A percentile compares a stretch with the other conserved stretches of the same genome.
Evolutionary conservation across 2,113 vertebrate genomes (phyloP).

Genomic region (Theristicus caerulescens): DNA sequence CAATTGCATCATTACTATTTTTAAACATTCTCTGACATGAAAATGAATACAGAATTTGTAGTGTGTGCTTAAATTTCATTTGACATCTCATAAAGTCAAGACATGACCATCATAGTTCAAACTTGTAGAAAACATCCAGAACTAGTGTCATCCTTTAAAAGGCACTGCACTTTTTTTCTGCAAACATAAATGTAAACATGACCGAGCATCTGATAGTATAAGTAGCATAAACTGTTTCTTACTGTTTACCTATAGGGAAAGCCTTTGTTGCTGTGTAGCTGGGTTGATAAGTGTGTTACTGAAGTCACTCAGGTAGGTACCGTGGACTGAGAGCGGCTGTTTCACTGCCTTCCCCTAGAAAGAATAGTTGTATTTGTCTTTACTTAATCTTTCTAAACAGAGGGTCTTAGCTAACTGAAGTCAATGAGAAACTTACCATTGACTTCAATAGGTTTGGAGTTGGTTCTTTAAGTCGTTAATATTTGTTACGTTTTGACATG

Average conservation of each 20-base stretch:
- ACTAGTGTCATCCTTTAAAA: neutral
- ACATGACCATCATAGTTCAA: neutral
- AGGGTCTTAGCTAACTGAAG: neutral
- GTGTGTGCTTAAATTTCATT: neutral
- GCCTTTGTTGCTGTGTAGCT: neutral
- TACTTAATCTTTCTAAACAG: conserved; percentile 23
- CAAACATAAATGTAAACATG: neutral
- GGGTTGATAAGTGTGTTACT: neutral
- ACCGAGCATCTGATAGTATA: neutral
- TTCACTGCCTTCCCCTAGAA: neutral
- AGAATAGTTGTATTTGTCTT: conserved; percentile 31
- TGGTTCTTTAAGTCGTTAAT: neutral
- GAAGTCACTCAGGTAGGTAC: neutral
- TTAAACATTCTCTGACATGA: neutral
- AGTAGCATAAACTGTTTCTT: neutral
- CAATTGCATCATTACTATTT: neutral
- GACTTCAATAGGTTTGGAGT: conserved; percentile 5
- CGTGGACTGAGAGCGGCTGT: neutral
- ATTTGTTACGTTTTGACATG: conserved; percentile 39
- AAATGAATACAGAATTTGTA: neutral
- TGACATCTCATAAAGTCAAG: neutral
- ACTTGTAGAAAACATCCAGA: neutral
- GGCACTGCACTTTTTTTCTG: neutral
- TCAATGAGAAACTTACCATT: neutral
- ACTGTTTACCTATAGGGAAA: neutral